These are phyloP conservation scores for Oncorhynchus keta DNA, from an alignment of 2,113 vertebrate species.

Conservation along the genomic window DNA sequence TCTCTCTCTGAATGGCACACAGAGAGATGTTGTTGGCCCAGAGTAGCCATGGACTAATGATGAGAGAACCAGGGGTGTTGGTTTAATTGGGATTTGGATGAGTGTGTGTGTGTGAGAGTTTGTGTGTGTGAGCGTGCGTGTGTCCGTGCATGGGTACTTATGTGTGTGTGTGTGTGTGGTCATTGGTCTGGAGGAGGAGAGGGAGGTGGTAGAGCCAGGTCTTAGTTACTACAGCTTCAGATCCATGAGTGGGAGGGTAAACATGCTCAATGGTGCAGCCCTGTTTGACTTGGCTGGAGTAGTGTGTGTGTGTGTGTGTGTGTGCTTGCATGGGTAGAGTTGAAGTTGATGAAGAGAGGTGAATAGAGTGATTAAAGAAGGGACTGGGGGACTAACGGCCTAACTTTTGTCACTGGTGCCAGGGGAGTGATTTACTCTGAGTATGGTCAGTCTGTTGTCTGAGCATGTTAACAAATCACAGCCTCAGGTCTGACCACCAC, in stretches of 20 bases:
- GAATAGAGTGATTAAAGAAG: not conserved
- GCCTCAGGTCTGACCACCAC: conserved; percentile 54
- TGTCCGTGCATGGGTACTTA: not conserved
- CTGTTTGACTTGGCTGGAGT: conserved; percentile 56
- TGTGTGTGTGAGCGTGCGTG: not conserved
- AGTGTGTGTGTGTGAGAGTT: not conserved
- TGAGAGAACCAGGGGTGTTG: not conserved
- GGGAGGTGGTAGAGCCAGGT: conserved; percentile 13
- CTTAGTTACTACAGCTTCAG: conserved; percentile 35
- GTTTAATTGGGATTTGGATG: not conserved
- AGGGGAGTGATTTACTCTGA: conserved; percentile 64
- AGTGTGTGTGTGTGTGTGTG: conserved; percentile 19
- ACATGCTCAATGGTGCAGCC: conserved; percentile 24
- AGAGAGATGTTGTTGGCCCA: not conserved
- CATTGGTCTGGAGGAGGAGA: conserved; percentile 6
- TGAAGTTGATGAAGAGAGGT: not conserved
- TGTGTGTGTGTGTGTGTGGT: not conserved
- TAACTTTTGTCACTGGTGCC: conserved; percentile 67
- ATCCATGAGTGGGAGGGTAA: conserved; percentile 36
- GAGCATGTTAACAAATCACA: conserved; percentile 64
- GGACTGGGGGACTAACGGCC: not conserved
- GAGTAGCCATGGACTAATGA: not conserved
- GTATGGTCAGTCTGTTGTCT: conserved; percentile 69
- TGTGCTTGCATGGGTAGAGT: conserved; percentile 11
- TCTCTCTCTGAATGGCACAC: not conserved